Evolutionary conservation across 2,113 vertebrate species (phyloP), one percentile per base, ranked within the genome.

Genomic region (Tyrannus savana): DNA sequence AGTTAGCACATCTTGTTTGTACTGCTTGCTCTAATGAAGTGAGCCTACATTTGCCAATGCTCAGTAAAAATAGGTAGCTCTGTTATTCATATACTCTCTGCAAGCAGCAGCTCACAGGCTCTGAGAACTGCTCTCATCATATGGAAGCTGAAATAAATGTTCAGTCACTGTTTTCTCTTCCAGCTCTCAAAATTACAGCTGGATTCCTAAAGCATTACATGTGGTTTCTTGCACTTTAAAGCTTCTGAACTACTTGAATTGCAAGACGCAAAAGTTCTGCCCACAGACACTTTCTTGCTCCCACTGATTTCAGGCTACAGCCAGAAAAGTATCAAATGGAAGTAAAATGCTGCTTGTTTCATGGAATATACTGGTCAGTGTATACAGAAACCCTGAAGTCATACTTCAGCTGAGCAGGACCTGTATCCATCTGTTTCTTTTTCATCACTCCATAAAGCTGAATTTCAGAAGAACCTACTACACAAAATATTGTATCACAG

Each of bases 201-300:
- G 92, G 75, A 87, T 93, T 72, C 67, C 92, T 74, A 81, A 79
- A 94, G 94, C 72, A 82, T 62, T 95, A 82, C 15, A 10, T 28
- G 63, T 15, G 73, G 68, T 47, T 86, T 59, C 89, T 96, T 94
- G 90, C 41, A 14, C 97, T 95, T 96, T 75, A 95, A 72, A 96
- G 80, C 93, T 89, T 90, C 89, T 77, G 69, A 96, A 81, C 90
- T 87, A 76, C 88, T 95, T 75, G 85, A 85, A 96, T 75, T 50
- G 94, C 91, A 96, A 93, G 84, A 91, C 37, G 3, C 46, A 58
- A 6, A 44, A 94, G 82, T 44, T 84, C 90, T 82, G 79, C 76
- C 87, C 90, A 91, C 75, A 80, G 58, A 76, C 58, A 52, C 75
- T 63, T 91, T 74, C 67, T 56, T 77, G 91, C 53, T 97, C 56